Conservation (phyloP, 1,140 invertebrate species). For the Drosophila serrata region DNA sequence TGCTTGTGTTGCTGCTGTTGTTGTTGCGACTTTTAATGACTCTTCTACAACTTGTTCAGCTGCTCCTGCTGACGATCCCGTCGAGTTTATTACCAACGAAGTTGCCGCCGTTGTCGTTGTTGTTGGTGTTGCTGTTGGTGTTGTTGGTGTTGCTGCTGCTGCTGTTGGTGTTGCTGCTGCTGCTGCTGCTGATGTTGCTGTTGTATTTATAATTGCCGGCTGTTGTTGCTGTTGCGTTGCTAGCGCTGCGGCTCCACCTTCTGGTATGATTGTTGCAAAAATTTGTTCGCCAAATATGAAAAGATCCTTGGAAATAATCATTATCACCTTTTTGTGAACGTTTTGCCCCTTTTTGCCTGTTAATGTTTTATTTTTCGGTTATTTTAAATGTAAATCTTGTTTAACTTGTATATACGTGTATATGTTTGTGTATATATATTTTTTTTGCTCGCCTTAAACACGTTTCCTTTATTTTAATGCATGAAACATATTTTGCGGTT, state of each 20-base stretch:
- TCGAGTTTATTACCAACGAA: slow-evolving; percentile 62
- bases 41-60: slow-evolving; percentile 82
- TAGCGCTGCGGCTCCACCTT: slow-evolving; percentile 68
- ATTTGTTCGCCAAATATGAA: slow-evolving; percentile 85
- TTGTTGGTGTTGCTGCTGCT: slow-evolving; percentile 30
- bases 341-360: slow-evolving; percentile 38
- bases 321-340: slow-evolving; percentile 81
- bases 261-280: slow-evolving; percentile 85
- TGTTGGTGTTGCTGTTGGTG: slow-evolving; percentile 42
- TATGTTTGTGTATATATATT: slow-evolving; percentile 48
- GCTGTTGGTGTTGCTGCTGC: slow-evolving; percentile 37
- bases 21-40: slow-evolving; percentile 71
- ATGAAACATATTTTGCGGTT: slow-evolving; percentile 50
- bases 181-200: slow-evolving; percentile 43
- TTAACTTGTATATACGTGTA: slow-evolving; percentile 21
- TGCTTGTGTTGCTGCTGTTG: slow-evolving; percentile 39
- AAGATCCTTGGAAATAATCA: slow-evolving; percentile 85
- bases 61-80: slow-evolving; percentile 54
- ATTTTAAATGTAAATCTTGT: slow-evolving; percentile 59
- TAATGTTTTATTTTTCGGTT: slow-evolving; percentile 14
- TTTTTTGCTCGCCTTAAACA: slow-evolving; percentile 57
- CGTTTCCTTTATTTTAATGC: slow-evolving; percentile 59
- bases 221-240: slow-evolving; percentile 60
- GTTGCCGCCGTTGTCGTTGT: slow-evolving; percentile 33
- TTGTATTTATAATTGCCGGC: slow-evolving; percentile 34